A percentile compares a stretch with the other conserved stretches of the same genome.
phyloP scores from a whole-genome alignment of 2,797 vertebrate genomes.

The Tokudaia tokunoshimensis region DNA sequence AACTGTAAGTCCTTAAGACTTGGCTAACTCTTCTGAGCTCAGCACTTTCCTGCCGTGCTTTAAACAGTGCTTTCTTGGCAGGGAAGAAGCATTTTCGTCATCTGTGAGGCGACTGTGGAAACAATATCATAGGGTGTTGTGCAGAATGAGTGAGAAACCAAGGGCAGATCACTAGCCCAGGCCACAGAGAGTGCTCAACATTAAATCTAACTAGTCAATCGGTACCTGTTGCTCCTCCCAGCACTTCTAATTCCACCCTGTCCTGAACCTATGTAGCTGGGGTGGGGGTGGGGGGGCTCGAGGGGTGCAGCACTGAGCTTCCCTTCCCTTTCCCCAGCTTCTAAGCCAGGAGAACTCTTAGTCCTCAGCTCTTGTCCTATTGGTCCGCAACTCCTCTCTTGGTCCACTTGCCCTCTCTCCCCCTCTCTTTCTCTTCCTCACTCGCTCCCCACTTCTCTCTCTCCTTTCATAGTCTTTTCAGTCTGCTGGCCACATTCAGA shows the following conservation, averaged over 20 bases:
- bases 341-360: not conserved
- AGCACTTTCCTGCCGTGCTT: not conserved
- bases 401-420: not conserved
- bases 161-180: not conserved
- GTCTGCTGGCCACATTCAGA: too few relatives aligned
- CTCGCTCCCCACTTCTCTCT: too few relatives aligned
- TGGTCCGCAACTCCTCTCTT: not conserved
- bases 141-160: not conserved
- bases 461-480: not conserved
- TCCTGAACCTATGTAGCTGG: not conserved
- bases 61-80: not conserved
- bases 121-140: not conserved
- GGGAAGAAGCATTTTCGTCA: not conserved
- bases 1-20: constrained; percentile 7
- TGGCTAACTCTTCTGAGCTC: not conserved
- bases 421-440: not conserved
- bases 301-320: not conserved
- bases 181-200: not conserved
- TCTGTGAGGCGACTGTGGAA: not conserved
- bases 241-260: not conserved
- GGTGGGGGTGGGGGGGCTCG: not conserved
- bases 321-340: not conserved
- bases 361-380: not conserved
- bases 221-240: not conserved
- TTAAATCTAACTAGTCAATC: not conserved